phyloP scores from a whole-genome alignment of 2,797 vertebrate genomes.

The Sebastes cheni region DNA sequence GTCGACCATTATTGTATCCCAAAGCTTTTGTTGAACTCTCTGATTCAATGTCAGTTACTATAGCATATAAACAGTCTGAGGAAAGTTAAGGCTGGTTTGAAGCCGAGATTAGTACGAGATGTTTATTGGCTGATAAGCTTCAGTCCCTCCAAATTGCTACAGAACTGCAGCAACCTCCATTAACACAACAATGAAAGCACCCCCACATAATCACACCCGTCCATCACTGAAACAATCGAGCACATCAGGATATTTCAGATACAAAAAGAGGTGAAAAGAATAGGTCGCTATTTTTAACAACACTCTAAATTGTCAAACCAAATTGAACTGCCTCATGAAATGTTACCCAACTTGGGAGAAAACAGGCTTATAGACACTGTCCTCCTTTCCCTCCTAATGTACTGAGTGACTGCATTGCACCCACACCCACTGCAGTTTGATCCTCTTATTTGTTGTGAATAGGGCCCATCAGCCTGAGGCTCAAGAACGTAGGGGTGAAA shows the following conservation, averaged over 20 bases:
- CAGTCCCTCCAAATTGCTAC: not conserved
- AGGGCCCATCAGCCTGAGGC: conserved; percentile 57
- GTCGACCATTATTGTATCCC: conserved; percentile 10
- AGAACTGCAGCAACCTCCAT: not conserved
- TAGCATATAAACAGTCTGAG: not conserved
- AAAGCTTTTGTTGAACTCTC: conserved; percentile 26
- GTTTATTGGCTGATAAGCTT: conserved; percentile 18
- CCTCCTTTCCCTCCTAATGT: conserved; percentile 12
- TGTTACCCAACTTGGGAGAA: conserved; percentile 15
- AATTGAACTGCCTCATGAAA: conserved; percentile 12
- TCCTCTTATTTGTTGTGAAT: conserved; percentile 73
- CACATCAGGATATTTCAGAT: conserved; percentile 14
- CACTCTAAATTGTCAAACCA: not conserved
- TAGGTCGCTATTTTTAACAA: conserved; percentile 13
- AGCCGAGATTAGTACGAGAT: conserved; percentile 16
- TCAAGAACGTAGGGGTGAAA: conserved; percentile 53
- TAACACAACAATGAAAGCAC: not conserved
- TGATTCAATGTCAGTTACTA: conserved; percentile 9
- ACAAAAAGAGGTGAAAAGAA: conserved; percentile 6
- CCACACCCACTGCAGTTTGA: conserved; percentile 53
- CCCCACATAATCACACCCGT: not conserved
- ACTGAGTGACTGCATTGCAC: conserved; percentile 38
- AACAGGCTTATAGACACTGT: conserved; percentile 21
- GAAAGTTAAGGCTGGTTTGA: conserved; percentile 18
- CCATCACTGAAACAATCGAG: conserved; percentile 24